phyloP scores from a whole-genome alignment of 2,113 vertebrate species.

The Falco punctatus region DNA sequence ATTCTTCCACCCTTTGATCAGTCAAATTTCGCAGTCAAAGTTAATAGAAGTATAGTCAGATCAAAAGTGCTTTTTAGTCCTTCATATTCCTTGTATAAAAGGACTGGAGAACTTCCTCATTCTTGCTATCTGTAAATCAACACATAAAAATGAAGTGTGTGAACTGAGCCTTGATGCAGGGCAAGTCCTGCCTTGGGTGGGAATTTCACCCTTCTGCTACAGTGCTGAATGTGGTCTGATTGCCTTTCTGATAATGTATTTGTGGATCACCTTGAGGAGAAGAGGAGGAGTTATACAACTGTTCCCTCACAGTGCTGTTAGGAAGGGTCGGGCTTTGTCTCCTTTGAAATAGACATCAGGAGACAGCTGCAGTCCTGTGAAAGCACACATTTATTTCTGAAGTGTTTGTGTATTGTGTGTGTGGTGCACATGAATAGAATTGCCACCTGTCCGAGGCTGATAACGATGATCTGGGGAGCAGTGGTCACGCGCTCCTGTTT shows the following conservation, averaged over 20 bases:
- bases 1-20: not conserved
- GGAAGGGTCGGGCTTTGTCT: conserved; percentile 58
- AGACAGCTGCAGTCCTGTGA: conserved; percentile 58
- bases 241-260: conserved; percentile 13
- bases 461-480: conserved; percentile 23
- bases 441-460: conserved; percentile 55
- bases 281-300: conserved; percentile 47
- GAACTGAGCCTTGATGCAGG: not conserved
- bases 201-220: conserved; percentile 6
- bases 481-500: not conserved
- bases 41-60: not conserved
- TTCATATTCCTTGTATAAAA: conserved; percentile 2
- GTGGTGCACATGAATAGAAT: conserved; percentile 46
- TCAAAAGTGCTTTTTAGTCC: not conserved
- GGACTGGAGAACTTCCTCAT: not conserved
- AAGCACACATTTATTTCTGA: conserved; percentile 66
- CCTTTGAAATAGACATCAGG: conserved; percentile 56
- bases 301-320: conserved; percentile 1
- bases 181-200: conserved; percentile 8
- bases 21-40: not conserved
- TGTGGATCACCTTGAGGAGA: conserved; percentile 61
- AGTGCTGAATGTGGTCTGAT: not conserved
- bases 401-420: conserved; percentile 55
- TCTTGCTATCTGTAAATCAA: conserved; percentile 13
- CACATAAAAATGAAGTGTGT: conserved; percentile 49